Conservation (phyloP, 1,140 invertebrate genomes). For the Drosophila azteca region DNA sequence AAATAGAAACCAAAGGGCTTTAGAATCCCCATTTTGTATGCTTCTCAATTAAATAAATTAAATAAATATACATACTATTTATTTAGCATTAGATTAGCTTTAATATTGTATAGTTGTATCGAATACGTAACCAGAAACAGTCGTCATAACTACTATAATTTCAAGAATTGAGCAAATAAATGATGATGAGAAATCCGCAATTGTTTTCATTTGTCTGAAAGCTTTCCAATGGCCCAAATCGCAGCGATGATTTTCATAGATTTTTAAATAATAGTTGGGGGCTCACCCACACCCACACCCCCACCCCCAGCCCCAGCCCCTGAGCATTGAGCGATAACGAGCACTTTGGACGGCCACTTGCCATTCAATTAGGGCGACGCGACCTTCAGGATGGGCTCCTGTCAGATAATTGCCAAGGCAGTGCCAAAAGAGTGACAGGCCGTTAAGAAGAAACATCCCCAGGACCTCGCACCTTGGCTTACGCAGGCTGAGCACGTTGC, state of each 20-base stretch:
- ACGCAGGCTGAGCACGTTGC: slow-evolving; percentile 71
- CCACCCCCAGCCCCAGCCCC: too few relatives aligned
- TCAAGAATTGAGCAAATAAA: slow-evolving; percentile 50
- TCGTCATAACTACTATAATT: slow-evolving; percentile 18
- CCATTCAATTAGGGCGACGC: slow-evolving; percentile 64
- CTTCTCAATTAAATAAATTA: neutral
- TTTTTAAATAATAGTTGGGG: slow-evolving; percentile 46
- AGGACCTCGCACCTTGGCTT: slow-evolving; percentile 50
- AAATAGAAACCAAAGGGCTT: neutral
- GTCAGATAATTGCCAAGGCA: slow-evolving; percentile 32
- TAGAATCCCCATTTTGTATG: neutral
- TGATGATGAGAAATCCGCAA: slow-evolving; percentile 38
- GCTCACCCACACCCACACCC: too few relatives aligned
- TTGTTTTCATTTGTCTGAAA: slow-evolving; percentile 14
- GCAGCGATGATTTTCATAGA: slow-evolving; percentile 29
- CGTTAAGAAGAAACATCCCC: slow-evolving; percentile 34
- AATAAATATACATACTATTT: slow-evolving; percentile 6
- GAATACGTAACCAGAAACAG: slow-evolving; percentile 35
- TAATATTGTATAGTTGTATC: slow-evolving; percentile 33
- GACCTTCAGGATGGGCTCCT: slow-evolving; percentile 2
- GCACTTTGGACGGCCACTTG: slow-evolving; percentile 57
- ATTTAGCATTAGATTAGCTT: slow-evolving; percentile 34
- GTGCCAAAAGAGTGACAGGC: slow-evolving; percentile 6
- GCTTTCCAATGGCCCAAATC: slow-evolving; percentile 22
- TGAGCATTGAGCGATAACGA: slow-evolving; percentile 42